A percentile compares a stretch with the other conserved stretches of the same genome.
Conservation (phyloP, 1,140 invertebrate genomes). For the Bombyx mori region DNA sequence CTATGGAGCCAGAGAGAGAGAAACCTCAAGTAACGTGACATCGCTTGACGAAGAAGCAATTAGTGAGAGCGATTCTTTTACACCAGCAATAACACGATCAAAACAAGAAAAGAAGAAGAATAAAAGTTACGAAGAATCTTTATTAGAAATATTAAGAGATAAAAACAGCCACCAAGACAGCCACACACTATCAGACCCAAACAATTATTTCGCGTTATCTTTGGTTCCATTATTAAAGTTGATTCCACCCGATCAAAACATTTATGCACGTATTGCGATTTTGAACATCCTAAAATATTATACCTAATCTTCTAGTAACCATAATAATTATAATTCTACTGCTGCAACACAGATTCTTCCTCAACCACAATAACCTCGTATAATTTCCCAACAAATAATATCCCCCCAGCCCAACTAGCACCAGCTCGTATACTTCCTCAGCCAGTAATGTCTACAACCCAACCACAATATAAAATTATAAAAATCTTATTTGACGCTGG, state of each 20-base stretch:
- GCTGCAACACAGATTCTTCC: not conserved
- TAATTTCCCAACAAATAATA: conserved; percentile 1
- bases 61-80: conserved; percentile 11
- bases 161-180: not conserved
- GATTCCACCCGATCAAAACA: not conserved
- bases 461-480: not conserved
- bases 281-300: not conserved
- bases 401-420: not conserved
- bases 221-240: conserved; percentile 1
- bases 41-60: conserved; percentile 5
- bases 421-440: not conserved
- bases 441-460: not conserved
- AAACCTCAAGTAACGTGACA: conserved; percentile 4
- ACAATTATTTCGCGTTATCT: conserved; percentile 1
- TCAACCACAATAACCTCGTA: not conserved
- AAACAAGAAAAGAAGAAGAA: no score
- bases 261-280: not conserved
- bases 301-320: not conserved
- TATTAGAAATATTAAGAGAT: conserved; percentile 5
- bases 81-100: conserved; percentile 3
- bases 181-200: not conserved
- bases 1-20: conserved; percentile 7
- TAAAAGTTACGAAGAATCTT: conserved; percentile 5
- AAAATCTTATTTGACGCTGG: no score
- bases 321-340: conserved; percentile 1